Percentiles rank a stretch among this genome's conserved stretches.
These are phyloP conservation scores for Eudemis profundana DNA, from an alignment of 2,888 invertebrate species.

Conservation along the genomic window DNA sequence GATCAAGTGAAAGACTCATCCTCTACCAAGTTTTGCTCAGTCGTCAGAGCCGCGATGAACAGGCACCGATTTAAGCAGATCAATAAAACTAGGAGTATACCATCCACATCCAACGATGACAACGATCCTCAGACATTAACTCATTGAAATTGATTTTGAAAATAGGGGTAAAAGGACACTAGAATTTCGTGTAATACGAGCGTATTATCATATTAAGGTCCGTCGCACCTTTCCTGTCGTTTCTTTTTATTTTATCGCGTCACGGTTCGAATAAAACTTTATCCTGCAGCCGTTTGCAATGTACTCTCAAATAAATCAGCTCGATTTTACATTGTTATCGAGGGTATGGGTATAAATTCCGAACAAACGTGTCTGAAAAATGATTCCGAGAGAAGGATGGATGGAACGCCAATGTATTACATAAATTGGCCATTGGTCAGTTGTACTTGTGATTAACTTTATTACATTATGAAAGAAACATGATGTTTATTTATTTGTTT, in stretches of 20 bases:
- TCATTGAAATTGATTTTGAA: not conserved
- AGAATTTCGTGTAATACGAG: not conserved
- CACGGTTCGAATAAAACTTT: slow-evolving; percentile 41
- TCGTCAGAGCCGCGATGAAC: no score
- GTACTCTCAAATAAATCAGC: slow-evolving; percentile 38
- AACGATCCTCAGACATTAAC: no score
- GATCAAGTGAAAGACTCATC: no score
- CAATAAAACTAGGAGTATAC: no score
- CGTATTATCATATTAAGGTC: slow-evolving; percentile 37
- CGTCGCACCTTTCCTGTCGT: slow-evolving; percentile 10
- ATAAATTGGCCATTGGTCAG: not conserved
- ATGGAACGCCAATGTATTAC: slow-evolving; percentile 11
- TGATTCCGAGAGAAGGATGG: slow-evolving; percentile 1
- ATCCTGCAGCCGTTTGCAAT: slow-evolving; percentile 32
- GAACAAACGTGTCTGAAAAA: slow-evolving; percentile 32
- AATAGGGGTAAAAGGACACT: not conserved
- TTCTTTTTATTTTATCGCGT: slow-evolving; percentile 42
- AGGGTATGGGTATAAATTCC: slow-evolving; percentile 36
- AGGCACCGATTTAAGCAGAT: no score
- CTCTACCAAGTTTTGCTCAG: no score
- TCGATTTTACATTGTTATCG: slow-evolving; percentile 43
- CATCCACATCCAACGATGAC: no score
- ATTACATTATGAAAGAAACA: no score
- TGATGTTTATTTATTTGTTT: no score
- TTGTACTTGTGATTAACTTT: not conserved